These are phyloP conservation scores for Apomyelois bistriatella DNA, from an alignment of 2,888 invertebrate species.

Conservation along the genomic window DNA sequence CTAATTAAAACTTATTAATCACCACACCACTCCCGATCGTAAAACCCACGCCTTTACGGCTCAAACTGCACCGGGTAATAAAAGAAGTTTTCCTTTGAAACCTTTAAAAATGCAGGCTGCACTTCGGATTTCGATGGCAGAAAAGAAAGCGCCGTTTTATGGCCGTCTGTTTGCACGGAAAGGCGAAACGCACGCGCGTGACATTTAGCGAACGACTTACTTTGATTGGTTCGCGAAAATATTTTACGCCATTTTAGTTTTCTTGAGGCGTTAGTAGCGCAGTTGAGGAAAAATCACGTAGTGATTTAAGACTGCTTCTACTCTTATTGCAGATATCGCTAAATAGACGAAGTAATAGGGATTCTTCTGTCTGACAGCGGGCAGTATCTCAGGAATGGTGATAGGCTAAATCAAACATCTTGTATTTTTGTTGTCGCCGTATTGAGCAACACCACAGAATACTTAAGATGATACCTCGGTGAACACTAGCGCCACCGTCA, in stretches of 20 bases:
- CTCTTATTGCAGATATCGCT: too few relatives aligned
- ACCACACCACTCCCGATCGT: conserved; percentile 35
- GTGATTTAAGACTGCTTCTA: too few relatives aligned
- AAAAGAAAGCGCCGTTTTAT: conserved; percentile 34
- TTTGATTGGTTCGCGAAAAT: conserved; percentile 31
- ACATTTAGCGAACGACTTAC: conserved; percentile 35
- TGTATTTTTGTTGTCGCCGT: too few relatives aligned
- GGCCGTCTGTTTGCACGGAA: conserved; percentile 22
- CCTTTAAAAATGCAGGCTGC: conserved; percentile 37
- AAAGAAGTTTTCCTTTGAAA: conserved; percentile 47
- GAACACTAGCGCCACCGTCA: too few relatives aligned
- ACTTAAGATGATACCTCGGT: too few relatives aligned
- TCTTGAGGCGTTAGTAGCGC: background rate
- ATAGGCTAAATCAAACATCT: too few relatives aligned
- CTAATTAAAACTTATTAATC: conserved; percentile 54
- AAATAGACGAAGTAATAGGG: too few relatives aligned
- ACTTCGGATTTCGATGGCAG: conserved; percentile 35
- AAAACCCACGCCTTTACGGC: conserved; percentile 37
- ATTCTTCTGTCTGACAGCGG: too few relatives aligned
- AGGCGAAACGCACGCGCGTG: conserved; percentile 32
- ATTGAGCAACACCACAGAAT: too few relatives aligned
- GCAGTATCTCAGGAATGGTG: too few relatives aligned
- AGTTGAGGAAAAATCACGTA: background rate
- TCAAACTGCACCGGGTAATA: conserved; percentile 33
- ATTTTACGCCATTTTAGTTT: conserved; percentile 6